A percentile compares a stretch with the other conserved stretches of the same genome.
Conservation (phyloP, 2,113 vertebrate species). For the Apeltes quadracus region DNA sequence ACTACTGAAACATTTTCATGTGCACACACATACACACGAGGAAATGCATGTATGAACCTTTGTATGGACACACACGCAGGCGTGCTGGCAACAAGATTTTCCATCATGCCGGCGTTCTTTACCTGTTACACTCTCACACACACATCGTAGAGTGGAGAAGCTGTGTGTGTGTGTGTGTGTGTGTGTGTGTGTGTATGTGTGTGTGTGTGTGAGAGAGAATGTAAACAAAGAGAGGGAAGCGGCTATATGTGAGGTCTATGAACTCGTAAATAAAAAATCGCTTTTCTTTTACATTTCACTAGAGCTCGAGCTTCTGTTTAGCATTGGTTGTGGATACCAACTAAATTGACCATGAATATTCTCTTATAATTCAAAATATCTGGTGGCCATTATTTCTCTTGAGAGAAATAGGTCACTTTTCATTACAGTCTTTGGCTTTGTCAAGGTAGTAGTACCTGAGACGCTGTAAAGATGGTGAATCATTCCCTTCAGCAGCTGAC, state of each 20-base stretch:
- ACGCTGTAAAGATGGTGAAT: background rate
- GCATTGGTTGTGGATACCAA: conserved; percentile 58
- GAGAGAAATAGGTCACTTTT: conserved; percentile 6
- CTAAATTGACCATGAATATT: conserved; percentile 29
- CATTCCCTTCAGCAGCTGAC: background rate
- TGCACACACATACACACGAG: background rate
- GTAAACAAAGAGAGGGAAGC: conserved; percentile 19
- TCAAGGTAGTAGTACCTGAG: background rate
- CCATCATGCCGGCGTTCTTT: conserved; percentile 41
- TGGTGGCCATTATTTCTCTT: conserved; percentile 32
- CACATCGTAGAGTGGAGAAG: background rate
- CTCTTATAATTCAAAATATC: conserved; percentile 28
- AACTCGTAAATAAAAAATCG: conserved; percentile 33
- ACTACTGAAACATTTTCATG: conserved; percentile 56
- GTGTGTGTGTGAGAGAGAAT: conserved; percentile 11
- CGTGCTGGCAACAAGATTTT: conserved; percentile 62
- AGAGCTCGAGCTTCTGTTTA: conserved; percentile 37
- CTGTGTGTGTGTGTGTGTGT: background rate
- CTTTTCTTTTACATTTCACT: conserved; percentile 55
- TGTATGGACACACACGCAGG: conserved; percentile 32
- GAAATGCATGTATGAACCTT: conserved; percentile 6
- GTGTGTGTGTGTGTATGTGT: conserved; percentile 1
- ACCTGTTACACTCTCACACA: too few relatives aligned
- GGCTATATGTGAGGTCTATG: conserved; percentile 40
- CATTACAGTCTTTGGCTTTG: conserved; percentile 11